Base-by-base conservation (phyloP, 2,113 vertebrate genomes). In the Passer montanus region DNA sequence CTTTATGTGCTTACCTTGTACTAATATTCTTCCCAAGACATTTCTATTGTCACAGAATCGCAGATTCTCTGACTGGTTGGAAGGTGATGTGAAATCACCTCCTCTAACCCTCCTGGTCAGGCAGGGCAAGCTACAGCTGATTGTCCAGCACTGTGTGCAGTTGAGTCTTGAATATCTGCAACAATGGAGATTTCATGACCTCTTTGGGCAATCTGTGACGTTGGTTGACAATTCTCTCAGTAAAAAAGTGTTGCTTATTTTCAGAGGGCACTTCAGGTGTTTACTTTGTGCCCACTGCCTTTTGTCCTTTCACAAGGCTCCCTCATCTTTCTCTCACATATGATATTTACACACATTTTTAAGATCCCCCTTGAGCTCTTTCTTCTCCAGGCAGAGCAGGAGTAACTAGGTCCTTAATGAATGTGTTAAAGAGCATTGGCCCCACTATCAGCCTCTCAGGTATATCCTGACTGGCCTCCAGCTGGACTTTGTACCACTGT, bases 341-440 rank as follows among this genome's bases (percentile, higher is more conserved):
- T 10, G 7, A 31, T 30, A 60, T 21, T 67, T 64, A 21, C 33
- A 9, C 4, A 35, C 15, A 28, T 26, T 41, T 46, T 5, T 53
- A 76, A 84, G 37, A 60, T n/a, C 10, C 2, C 2, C 3, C 12
- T 28, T 35, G 22, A 70, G 10, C 37, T 2, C 23, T 84, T 14
- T 41, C 17, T 89, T 77, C 35, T 41, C 28, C 33, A 37, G 20
- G n/a, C 13, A 89, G 27, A 77, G 35, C 13, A 66, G 47, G 28
- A 74, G 1, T 14, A 14, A 13, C 22, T 22, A 7, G 14, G 55
- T 62, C n/a, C 26, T 63, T 58, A 80, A 68, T 44, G 27, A 52
- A 52, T 0, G 0, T n/a, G 43, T 69, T 56, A 37, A 67, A 69
- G 31, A 84, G 6, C 27, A 31, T 3, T 78, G 17, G 28, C 3